Percentiles rank a stretch among this genome's conserved stretches.
These are phyloP conservation scores for Pica pica DNA, from an alignment of 2,113 vertebrate species.

Conservation along the genomic window DNA sequence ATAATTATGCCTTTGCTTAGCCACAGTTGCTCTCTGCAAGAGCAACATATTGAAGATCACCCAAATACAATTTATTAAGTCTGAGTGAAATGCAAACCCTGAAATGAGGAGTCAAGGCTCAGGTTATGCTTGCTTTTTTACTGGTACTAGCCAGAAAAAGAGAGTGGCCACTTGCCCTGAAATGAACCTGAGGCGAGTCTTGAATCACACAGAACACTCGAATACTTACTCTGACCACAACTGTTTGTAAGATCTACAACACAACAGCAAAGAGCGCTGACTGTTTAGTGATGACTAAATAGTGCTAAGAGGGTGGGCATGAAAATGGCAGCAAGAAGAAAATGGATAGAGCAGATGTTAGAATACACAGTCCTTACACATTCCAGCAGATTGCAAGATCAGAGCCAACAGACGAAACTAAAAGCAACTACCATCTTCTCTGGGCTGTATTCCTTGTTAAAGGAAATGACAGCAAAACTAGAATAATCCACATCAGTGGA, in stretches of 20 bases:
- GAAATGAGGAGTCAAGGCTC: not conserved
- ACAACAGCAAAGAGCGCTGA: not conserved
- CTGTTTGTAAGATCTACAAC: not conserved
- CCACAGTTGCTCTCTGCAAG: not conserved
- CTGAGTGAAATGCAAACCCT: not conserved
- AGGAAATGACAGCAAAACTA: not conserved
- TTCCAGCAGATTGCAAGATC: not conserved
- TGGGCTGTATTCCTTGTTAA: not conserved
- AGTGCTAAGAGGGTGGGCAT: not conserved
- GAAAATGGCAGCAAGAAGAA: not conserved
- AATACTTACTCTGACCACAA: not conserved
- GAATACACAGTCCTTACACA: not conserved
- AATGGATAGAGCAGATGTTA: not conserved
- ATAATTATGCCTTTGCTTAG: not conserved
- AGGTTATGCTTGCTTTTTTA: not conserved
- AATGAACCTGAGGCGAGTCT: not conserved
- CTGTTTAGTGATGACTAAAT: not conserved
- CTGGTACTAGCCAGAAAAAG: not conserved
- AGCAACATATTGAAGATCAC: not conserved
- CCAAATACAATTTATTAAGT: not conserved
- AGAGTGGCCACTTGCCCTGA: not conserved
- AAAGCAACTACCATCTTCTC: not conserved
- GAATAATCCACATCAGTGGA: not conserved
- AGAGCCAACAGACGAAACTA: not conserved
- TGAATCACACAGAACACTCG: not conserved